These are phyloP conservation scores for Pyrrhura leucotis DNA, from an alignment of 2,797 vertebrate species.

Conservation along the genomic window DNA sequence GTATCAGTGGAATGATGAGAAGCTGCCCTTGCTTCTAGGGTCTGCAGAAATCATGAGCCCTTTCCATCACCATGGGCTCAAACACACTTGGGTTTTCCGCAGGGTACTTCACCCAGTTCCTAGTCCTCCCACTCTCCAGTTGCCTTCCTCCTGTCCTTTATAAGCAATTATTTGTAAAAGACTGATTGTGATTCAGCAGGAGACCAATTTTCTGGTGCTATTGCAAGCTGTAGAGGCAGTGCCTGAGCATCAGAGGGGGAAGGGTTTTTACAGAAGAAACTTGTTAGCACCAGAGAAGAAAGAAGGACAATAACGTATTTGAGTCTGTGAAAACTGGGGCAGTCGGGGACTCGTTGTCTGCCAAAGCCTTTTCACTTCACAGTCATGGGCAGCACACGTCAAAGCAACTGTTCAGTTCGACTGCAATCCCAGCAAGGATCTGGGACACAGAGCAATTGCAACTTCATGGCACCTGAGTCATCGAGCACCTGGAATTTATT, in stretches of 20 bases:
- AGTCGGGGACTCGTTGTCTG: neutral
- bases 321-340: slow-evolving; percentile 58
- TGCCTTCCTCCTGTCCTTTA: neutral
- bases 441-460: neutral
- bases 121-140: neutral
- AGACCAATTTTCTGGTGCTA: neutral
- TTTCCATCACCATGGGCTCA: neutral
- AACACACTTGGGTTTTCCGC: neutral
- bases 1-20: neutral
- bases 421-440: neutral
- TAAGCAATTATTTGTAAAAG: neutral
- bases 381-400: neutral
- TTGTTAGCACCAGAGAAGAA: slow-evolving; percentile 22
- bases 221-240: neutral
- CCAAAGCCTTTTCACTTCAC: slow-evolving; percentile 38
- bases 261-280: neutral
- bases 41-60: neutral
- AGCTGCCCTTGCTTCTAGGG: neutral
- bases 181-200: neutral
- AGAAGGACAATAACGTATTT: slow-evolving; percentile 57
- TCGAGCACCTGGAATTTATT: neutral
- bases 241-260: neutral
- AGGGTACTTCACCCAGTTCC: neutral
- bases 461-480: neutral
- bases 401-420: neutral